Percentiles rank a stretch among this genome's conserved stretches.
Evolutionary conservation across 2,888 invertebrate species (phyloP).

Genomic region (Salticus scenicus): DNA sequence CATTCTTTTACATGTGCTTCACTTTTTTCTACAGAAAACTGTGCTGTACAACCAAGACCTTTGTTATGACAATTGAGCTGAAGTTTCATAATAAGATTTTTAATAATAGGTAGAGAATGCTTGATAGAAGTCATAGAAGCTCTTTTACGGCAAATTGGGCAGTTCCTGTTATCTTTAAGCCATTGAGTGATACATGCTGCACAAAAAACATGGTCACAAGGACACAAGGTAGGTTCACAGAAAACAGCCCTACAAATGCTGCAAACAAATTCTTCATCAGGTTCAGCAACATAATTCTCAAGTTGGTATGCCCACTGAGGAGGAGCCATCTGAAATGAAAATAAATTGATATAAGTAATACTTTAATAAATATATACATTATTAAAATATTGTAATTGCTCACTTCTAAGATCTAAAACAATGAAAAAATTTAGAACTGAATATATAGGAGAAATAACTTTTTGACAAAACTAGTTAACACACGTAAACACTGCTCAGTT

Average conservation of each 20-base stretch:
- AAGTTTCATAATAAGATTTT: slow-evolving; percentile 61
- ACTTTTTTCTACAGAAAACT: slow-evolving; percentile 43
- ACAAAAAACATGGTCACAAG: slow-evolving; percentile 67
- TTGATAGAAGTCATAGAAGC: slow-evolving; percentile 11
- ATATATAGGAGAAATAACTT: too few species aligned
- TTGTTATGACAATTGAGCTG: slow-evolving; percentile 33
- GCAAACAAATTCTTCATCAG: slow-evolving; percentile 67
- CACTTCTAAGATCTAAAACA: too few species aligned
- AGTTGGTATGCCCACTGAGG: slow-evolving; percentile 58
- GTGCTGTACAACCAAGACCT: slow-evolving; percentile 33
- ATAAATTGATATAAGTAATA: too few species aligned
- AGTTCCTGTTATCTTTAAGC: slow-evolving; percentile 45
- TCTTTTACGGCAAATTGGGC: slow-evolving; percentile 64
- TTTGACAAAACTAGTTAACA: too few species aligned
- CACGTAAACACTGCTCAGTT: too few species aligned
- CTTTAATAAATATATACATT: too few species aligned
- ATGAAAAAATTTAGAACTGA: too few species aligned
- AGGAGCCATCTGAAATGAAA: slow-evolving; percentile 59
- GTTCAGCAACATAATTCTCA: slow-evolving; percentile 49
- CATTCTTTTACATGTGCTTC: slow-evolving; percentile 47
- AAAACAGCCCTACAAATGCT: slow-evolving; percentile 56
- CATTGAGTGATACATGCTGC: slow-evolving; percentile 47
- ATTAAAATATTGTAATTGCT: too few species aligned
- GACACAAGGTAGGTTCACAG: slow-evolving; percentile 61
- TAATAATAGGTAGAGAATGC: slow-evolving; percentile 46